Conservation (phyloP, 2,888 invertebrate species). For the Limnephilus auricula region DNA sequence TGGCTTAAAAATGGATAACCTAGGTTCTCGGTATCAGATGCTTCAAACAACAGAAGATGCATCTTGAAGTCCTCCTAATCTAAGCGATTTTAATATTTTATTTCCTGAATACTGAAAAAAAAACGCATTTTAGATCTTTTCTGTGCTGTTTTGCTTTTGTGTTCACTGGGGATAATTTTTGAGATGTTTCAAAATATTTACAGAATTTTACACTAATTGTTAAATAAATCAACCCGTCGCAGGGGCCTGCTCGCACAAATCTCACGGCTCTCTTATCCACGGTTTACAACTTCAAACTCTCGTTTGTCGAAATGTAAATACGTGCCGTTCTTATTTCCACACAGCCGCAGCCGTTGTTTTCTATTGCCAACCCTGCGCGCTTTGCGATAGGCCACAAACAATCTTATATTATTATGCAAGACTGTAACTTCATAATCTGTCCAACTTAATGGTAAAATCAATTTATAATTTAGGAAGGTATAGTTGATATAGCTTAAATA, state of each 20-base stretch:
- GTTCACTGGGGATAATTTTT: not conserved
- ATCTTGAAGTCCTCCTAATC: too few species aligned
- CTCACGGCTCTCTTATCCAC: slow-evolving; percentile 55
- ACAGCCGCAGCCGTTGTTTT: not conserved
- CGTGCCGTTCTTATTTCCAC: slow-evolving; percentile 56
- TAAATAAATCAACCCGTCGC: slow-evolving; percentile 30
- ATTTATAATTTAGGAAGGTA: too few species aligned
- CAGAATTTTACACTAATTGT: not conserved
- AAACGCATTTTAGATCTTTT: too few species aligned
- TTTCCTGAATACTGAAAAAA: too few species aligned
- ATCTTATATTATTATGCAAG: not conserved
- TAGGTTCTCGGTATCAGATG: too few species aligned
- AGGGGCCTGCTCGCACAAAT: slow-evolving; percentile 51
- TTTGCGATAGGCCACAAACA: not conserved
- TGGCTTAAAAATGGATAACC: too few species aligned
- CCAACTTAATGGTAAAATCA: not conserved
- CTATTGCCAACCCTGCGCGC: slow-evolving; percentile 28
- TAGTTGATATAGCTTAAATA: too few species aligned
- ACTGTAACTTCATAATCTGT: not conserved
- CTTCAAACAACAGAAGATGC: too few species aligned
- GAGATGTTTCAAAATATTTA: not conserved
- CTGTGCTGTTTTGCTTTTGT: not conserved
- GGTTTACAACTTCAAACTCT: slow-evolving; percentile 62
- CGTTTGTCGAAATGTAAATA: slow-evolving; percentile 63
- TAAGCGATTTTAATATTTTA: too few species aligned